phyloP scores from a whole-genome alignment of 1,140 invertebrate species.

The Magallana ariakensis region DNA sequence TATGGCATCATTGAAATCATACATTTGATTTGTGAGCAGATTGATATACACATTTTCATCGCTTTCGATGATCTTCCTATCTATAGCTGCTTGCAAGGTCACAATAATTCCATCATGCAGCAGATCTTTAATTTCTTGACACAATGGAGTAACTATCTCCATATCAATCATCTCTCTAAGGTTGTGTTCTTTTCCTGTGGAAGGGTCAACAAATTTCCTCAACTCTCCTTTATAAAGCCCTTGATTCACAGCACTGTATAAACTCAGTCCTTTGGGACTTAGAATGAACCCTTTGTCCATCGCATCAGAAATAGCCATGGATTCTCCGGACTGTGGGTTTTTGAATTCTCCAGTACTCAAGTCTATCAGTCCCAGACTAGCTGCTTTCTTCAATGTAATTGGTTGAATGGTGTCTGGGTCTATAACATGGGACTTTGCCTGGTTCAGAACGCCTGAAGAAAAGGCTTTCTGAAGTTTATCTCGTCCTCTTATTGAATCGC shows the following conservation, averaged over 20 bases:
- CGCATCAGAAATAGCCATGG: slow-evolving; percentile 90
- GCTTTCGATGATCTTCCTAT: slow-evolving; percentile 87
- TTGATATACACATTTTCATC: slow-evolving; percentile 83
- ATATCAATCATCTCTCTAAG: slow-evolving; percentile 88
- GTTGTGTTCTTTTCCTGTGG: slow-evolving; percentile 87
- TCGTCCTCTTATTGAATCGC: slow-evolving; percentile 65
- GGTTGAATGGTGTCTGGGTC: slow-evolving; percentile 75
- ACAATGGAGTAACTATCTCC: slow-evolving; percentile 83
- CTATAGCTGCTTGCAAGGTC: slow-evolving; percentile 83
- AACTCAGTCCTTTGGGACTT: slow-evolving; percentile 83
- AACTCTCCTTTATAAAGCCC: slow-evolving; percentile 89
- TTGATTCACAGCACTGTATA: slow-evolving; percentile 92
- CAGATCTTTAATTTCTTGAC: slow-evolving; percentile 85
- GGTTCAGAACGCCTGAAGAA: slow-evolving; percentile 71
- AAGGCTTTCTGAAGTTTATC: slow-evolving; percentile 73
- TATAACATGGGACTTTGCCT: slow-evolving; percentile 74
- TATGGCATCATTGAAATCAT: slow-evolving; percentile 88
- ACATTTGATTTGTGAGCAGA: slow-evolving; percentile 71
- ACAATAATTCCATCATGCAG: slow-evolving; percentile 69
- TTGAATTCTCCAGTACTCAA: slow-evolving; percentile 88
- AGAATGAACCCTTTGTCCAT: slow-evolving; percentile 79
- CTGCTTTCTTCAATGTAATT: slow-evolving; percentile 73
- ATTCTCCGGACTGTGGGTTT: slow-evolving; percentile 90
- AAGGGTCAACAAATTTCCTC: slow-evolving; percentile 89
- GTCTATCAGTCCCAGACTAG: slow-evolving; percentile 82